A percentile compares a stretch with the other conserved stretches of the same genome.
These are phyloP conservation scores for Dolichopus griseipennis DNA, from an alignment of 2,888 invertebrate genomes.

Conservation along the genomic window DNA sequence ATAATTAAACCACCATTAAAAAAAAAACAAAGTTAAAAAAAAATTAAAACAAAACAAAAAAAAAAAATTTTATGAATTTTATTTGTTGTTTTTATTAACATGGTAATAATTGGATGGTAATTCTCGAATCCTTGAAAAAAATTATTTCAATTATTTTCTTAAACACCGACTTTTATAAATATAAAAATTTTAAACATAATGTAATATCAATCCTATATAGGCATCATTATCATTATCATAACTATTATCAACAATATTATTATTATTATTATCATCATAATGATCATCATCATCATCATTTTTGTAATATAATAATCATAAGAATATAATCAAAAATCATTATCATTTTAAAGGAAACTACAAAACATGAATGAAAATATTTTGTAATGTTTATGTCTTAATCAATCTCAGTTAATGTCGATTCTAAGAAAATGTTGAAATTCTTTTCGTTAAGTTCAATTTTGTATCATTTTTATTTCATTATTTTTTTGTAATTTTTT, in stretches of 20 bases:
- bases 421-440: slow-evolving; percentile 8
- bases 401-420: slow-evolving; percentile 11
- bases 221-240: neutral
- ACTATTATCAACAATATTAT: neutral
- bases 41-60: too few relatives aligned
- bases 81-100: too few relatives aligned
- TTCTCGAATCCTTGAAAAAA: neutral
- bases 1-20: too few relatives aligned
- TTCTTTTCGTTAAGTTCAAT: neutral
- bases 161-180: too few relatives aligned
- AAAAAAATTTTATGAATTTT: too few relatives aligned
- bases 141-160: neutral
- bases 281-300: neutral
- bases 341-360: slow-evolving; percentile 7
- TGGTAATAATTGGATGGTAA: neutral
- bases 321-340: neutral
- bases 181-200: too few relatives aligned
- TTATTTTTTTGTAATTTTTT: neutral
- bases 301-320: neutral
- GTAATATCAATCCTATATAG: neutral
- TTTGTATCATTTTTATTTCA: neutral
- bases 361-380: slow-evolving; percentile 7
- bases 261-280: neutral
- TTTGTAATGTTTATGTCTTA: slow-evolving; percentile 10
- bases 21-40: too few relatives aligned